A percentile compares a stretch with the other conserved stretches of the same genome.
Conservation (phyloP, 2,888 invertebrate genomes). For the Anthoptus insignis region DNA sequence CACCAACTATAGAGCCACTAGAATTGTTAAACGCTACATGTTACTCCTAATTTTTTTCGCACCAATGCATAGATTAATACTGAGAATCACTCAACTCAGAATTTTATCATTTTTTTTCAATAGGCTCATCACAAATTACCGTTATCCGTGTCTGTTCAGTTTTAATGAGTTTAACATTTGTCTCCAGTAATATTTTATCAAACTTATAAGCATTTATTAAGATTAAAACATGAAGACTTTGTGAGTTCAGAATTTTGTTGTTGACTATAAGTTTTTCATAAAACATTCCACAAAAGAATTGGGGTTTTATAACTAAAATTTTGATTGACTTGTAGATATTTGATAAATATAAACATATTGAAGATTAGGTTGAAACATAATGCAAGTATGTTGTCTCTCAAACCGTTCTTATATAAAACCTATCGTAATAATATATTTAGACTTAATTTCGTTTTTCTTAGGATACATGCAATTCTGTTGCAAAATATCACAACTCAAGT, state of each 20-base stretch:
- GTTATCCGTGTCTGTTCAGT: neutral
- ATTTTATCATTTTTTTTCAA: neutral
- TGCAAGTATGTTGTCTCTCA: neutral
- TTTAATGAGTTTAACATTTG: neutral
- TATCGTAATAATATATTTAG: neutral
- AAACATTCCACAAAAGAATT: conserved; percentile 2
- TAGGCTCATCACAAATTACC: neutral
- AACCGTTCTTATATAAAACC: neutral
- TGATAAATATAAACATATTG: neutral
- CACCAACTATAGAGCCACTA: no score
- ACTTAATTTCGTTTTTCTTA: neutral
- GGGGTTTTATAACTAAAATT: neutral
- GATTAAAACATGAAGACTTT: neutral
- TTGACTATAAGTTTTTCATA: neutral
- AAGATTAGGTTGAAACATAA: neutral
- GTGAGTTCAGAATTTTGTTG: neutral
- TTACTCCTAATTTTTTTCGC: no score
- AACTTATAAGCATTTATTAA: conserved; percentile 2
- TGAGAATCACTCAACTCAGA: no score
- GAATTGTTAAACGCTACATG: no score
- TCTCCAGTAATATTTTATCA: neutral
- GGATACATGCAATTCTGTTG: conserved; percentile 14
- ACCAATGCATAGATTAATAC: no score
- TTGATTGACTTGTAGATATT: neutral
- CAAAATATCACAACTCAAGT: conserved; percentile 11